Evolutionary conservation across 2,797 vertebrate species (phyloP), one percentile per base, ranked within the genome.

Genomic region (Chaetophractus vellerosus): DNA sequence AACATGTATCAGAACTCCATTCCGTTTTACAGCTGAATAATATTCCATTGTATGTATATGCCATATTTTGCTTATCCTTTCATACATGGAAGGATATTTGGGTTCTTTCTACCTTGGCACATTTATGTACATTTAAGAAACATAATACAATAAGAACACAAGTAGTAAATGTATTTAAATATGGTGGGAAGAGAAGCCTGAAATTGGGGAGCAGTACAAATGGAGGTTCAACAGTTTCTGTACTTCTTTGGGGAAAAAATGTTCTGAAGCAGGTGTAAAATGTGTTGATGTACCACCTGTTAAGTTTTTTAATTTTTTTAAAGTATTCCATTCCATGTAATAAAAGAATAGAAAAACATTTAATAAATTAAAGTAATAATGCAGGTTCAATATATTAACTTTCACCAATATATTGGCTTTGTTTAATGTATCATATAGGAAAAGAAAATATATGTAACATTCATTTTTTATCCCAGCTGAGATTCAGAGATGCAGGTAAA

Each of bases 321-420:
- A 48, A 85, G 68, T 86, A n/a, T 36, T 85, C 69, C n/a, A 69
- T 92, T 78, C 38, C 18, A 92, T 18, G 78, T 78, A 76, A 76
- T 66, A 84, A 91, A 52, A 75, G 38, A 76, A 78, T 36, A 78
- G 21, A 79, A 78, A 85, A 68, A 38, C 14, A 66, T 18, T 91
- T 64, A 4, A 90, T 80, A 68, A 50, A 50, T 68, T 50, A 84
- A 72, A 2, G 10, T 61, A 41, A 7, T 33, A 81, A 48, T 21
- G 19, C 41, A 72, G 18, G n/a, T 71, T 90, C 41, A 90, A 38
- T 59, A 90, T 19, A 57, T 28, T 45, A 69, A 14, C 63, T 33
- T 33, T 45, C 50, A 90, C 33, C 31, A 55, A 57, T 45, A 36
- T 19, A 74, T 63, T 61, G 41, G 24, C 2, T 82, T 48, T 61